These are phyloP conservation scores for Heteromyza rotundicornis DNA, from an alignment of 2,888 invertebrate genomes.

Conservation along the genomic window DNA sequence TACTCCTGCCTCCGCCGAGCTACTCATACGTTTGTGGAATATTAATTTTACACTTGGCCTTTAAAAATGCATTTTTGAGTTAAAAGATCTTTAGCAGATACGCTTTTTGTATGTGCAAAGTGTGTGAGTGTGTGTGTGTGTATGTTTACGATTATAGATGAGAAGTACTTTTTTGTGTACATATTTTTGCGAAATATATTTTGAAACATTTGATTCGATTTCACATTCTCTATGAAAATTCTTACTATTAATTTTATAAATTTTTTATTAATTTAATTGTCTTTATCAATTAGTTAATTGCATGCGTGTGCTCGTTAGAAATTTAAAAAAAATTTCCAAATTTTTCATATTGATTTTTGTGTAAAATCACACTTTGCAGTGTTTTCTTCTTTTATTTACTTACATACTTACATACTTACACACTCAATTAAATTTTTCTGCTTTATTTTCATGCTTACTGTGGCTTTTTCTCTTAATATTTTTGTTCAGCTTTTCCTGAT, in stretches of 20 bases:
- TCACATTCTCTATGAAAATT: not conserved
- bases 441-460: not conserved
- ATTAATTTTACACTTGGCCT: constrained; percentile 62
- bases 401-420: no score
- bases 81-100: constrained; percentile 16
- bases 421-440: not conserved
- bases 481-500: constrained; percentile 18
- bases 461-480: not conserved
- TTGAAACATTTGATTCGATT: no score
- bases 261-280: constrained; percentile 4
- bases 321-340: not conserved
- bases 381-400: not conserved
- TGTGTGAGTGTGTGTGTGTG: not conserved
- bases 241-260: constrained; percentile 16
- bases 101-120: not conserved
- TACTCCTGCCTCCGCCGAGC: no score
- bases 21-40: constrained; percentile 41
- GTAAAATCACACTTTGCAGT: not conserved
- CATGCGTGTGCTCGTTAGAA: not conserved
- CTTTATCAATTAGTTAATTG: constrained; percentile 6
- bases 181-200: no score
- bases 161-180: no score
- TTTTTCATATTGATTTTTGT: no score
- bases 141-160: not conserved
- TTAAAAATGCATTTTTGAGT: constrained; percentile 30